phyloP scores from a whole-genome alignment of 1,140 invertebrate genomes.

The Muscidifurax raptorellus region DNA sequence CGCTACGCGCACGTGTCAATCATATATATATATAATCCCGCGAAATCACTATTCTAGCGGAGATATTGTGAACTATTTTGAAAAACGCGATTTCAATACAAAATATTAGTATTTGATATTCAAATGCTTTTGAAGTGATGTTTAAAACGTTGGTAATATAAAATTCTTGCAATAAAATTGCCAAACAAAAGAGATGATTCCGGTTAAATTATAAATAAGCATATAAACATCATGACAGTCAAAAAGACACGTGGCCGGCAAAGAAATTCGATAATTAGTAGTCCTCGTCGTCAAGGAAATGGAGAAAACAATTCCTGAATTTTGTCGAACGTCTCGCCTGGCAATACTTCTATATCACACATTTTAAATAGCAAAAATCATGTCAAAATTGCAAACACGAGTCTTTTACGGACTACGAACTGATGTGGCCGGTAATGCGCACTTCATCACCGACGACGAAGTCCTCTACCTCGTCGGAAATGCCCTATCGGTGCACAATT shows the following conservation, averaged over 20 bases:
- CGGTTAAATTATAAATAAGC: too few species aligned
- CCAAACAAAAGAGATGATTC: too few species aligned
- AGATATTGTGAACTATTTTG: too few species aligned
- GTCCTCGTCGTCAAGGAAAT: constrained; percentile 49
- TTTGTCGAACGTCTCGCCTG: background rate
- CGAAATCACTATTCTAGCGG: too few species aligned
- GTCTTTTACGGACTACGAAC: constrained; percentile 79
- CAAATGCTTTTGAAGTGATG: too few species aligned
- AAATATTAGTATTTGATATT: too few species aligned
- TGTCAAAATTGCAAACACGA: constrained; percentile 68
- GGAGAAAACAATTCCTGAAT: constrained; percentile 37
- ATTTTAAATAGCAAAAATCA: constrained; percentile 1
- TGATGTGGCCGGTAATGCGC: constrained; percentile 78
- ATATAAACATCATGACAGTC: background rate
- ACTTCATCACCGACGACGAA: constrained; percentile 81
- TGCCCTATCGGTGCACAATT: constrained; percentile 80
- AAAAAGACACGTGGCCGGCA: background rate
- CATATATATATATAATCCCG: too few species aligned
- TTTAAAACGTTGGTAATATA: too few species aligned
- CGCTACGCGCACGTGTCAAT: too few species aligned
- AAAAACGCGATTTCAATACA: too few species aligned
- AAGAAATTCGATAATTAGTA: background rate
- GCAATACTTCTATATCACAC: background rate
- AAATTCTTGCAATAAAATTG: too few species aligned
- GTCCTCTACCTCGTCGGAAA: constrained; percentile 82